Evolutionary conservation across 2,113 vertebrate species (phyloP).

Genomic region (Rhineura floridana): DNA sequence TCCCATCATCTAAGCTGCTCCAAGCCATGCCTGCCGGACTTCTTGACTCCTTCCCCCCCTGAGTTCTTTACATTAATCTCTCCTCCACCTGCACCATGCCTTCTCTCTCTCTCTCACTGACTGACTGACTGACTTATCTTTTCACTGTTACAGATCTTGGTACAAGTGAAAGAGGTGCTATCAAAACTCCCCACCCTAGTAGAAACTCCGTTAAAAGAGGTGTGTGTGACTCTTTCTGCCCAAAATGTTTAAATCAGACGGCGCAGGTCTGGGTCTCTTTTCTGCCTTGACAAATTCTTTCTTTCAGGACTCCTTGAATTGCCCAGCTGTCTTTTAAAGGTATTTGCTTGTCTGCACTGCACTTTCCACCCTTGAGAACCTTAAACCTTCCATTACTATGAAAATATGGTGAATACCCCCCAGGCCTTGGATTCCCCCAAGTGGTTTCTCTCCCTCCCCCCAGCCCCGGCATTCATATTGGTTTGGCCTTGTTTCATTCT

Average conservation of each 20-base stretch:
- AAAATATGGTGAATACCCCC: background rate
- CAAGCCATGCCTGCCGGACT: too few species aligned
- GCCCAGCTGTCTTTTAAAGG: background rate
- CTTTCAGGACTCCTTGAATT: too few species aligned
- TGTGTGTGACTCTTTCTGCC: constrained; percentile 50
- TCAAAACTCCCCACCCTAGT: constrained; percentile 91
- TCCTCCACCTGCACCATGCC: rapidly evolving
- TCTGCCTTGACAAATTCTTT: too few species aligned
- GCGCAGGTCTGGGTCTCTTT: rapidly evolving
- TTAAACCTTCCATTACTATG: too few species aligned
- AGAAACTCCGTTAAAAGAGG: constrained; percentile 89
- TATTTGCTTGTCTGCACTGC: background rate
- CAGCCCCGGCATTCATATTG: background rate
- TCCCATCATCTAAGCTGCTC: background rate
- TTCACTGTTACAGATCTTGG: constrained; percentile 83
- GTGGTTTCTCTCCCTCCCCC: background rate
- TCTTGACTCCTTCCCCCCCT: background rate
- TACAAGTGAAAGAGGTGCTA: constrained; percentile 92
- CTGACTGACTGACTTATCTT: rapidly evolving
- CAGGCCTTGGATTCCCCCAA: too few species aligned
- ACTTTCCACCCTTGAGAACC: background rate
- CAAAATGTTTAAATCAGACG: rapidly evolving
- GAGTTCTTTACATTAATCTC: background rate
- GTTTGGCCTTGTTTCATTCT: too few species aligned
- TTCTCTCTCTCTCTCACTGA: background rate